Evolutionary conservation across 1,140 invertebrate genomes (phyloP), one percentile per base, ranked within the genome.

Genomic region (Chlorops oryzae): DNA sequence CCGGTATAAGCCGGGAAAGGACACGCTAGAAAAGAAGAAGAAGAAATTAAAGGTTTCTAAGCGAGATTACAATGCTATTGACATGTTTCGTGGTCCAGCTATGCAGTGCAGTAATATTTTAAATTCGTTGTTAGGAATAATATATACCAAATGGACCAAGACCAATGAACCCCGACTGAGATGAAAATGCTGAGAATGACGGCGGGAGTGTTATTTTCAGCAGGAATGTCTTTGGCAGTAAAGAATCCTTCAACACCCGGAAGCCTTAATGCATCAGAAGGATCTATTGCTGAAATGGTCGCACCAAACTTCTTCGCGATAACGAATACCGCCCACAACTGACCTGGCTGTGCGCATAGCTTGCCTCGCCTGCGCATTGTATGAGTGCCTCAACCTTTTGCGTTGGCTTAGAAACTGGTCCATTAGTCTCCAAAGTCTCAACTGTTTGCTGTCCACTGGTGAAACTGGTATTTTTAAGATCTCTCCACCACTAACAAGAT

Each of bases 351-450:
- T 0, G 75, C 64, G 76, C 61, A 59, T 83, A 88, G 54, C 78
- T 73, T 2, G 81, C 85, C 58, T 87, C 84, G 1, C 85, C 81
- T 15, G 83, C 77, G 32, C 78, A 79, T 63, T 90, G 87, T 28
- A 82, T 76, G 2, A 80, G 34, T 18, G 47, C 52, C 65, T 88
- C 87, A 12, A 85, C 58, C 67, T 91, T 92, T 5, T 79, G 76
- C 1, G 87, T 61, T 1, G 87, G 81, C 65, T 90, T 74, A 55
- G 79, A 86, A 1, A 90, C 59, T 5, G 88, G 88, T 74, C 81
- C 88, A 22, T 82, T 52, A 2, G 77, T 72, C 42, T 79, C 72
- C 57, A 86, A 77, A 1, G 80, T 83, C 44, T 86, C 79, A 57
- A 77, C 90, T 20, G 74, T 76, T 56, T 89, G 86, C 34, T 73